Conservation (phyloP, 2,113 vertebrate genomes). For the Melanerpes aurifrons region DNA sequence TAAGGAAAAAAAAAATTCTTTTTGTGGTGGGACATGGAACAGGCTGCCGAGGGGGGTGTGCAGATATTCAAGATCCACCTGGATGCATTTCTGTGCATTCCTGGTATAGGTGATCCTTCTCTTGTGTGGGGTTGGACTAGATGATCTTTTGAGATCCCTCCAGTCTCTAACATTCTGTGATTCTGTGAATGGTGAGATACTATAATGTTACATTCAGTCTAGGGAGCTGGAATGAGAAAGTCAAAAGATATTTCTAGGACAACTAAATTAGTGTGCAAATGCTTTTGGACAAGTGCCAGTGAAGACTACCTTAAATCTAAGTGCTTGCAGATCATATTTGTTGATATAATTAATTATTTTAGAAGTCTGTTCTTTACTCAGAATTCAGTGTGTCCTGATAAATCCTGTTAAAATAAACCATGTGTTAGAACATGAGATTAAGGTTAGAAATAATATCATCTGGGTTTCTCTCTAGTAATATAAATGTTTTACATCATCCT, state of each 20-base stretch:
- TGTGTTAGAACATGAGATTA: neutral
- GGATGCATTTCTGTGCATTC: too few species aligned
- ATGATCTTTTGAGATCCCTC: too few species aligned
- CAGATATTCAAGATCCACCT: too few species aligned
- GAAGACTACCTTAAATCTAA: neutral
- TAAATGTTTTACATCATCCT: neutral
- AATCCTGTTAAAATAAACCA: neutral
- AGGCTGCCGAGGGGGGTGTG: too few species aligned
- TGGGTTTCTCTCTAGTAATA: neutral
- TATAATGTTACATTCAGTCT: neutral
- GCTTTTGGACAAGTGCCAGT: neutral
- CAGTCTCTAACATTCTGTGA: too few species aligned
- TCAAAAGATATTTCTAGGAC: neutral
- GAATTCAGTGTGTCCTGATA: neutral
- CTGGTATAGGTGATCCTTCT: too few species aligned
- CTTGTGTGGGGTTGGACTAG: too few species aligned
- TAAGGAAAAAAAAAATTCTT: too few species aligned
- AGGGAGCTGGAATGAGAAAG: neutral
- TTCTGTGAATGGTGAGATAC: too few species aligned
- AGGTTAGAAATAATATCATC: neutral
- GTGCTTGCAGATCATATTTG: neutral
- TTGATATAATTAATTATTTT: neutral
- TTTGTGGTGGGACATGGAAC: too few species aligned
- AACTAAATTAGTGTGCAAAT: neutral
- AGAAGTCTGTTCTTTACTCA: neutral